Evolutionary conservation across 2,113 vertebrate genomes (phyloP), one percentile per base, ranked within the genome.

Genomic region (Scomber japonicus): DNA sequence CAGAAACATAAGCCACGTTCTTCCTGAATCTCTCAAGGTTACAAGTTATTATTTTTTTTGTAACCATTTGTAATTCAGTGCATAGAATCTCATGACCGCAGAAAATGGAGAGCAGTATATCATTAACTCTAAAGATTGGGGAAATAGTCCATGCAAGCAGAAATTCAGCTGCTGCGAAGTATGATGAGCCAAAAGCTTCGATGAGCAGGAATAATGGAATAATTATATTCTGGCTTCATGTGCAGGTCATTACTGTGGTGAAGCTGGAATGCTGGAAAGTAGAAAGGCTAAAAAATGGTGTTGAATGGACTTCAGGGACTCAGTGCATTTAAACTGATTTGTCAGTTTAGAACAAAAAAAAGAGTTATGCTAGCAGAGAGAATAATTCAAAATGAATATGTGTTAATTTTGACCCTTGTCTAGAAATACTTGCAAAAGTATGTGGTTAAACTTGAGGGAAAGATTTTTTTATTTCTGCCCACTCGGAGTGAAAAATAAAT

Each of bases 191-290:
- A 71, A 80, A 76, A 73, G 35, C 21, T 60, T 71, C 4, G 30
- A 77, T 70, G 57, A 85, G 50, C 57, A 76, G 59, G 73, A 85
- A 86, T 83, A 83, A 88, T 80, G 46, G 67, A 80, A 77, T 70
- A 80, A 78, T 81, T 75, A 75, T 79, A 4, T 55, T 67, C 65
- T 88, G 84, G 70, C 73, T 73, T 70, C 0, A 14, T 35, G 62
- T 59, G 31, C 31, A 30, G 45, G 73, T 79, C 79, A 56, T 87
- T 75, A 75, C 71, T 54, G 60, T 57, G 71, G 51, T 56, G 31
- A 86, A 78, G 67, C 24, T 67, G 59, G 24, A 82, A 75, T 30
- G 46, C 56, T 56, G 40, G 45, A 51, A 80, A 78, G 69, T 54
- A 62, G 46, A 67, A 71, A 44, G 30, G 56, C 63, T 72, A 45